A percentile compares a stretch with the other conserved stretches of the same genome.
These are phyloP conservation scores for Mystacornis crossleyi DNA, from an alignment of 2,113 vertebrate species.

Conservation along the genomic window DNA sequence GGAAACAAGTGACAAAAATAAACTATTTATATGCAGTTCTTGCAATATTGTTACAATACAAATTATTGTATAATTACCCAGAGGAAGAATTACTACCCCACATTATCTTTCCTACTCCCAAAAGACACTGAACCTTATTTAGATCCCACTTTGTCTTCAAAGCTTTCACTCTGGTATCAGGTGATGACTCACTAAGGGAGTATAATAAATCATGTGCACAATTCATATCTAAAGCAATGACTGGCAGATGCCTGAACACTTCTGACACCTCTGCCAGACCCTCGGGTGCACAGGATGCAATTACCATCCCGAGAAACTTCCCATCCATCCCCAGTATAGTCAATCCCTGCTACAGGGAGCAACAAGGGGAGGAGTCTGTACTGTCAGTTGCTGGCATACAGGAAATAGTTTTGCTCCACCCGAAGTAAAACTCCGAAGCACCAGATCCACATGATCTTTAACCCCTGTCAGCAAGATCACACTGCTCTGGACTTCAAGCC, in stretches of 20 bases:
- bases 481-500: not conserved
- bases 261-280: not conserved
- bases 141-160: not conserved
- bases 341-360: not conserved
- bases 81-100: not conserved
- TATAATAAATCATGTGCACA: not conserved
- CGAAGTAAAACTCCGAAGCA: not conserved
- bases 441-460: not conserved
- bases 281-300: fast-evolving
- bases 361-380: not conserved
- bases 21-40: not conserved
- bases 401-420: not conserved
- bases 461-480: not conserved
- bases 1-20: not conserved
- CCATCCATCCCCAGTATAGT: not conserved
- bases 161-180: not conserved
- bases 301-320: not conserved
- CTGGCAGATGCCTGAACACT: not conserved
- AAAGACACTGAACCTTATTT: not conserved
- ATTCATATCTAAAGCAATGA: not conserved
- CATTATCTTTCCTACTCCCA: not conserved
- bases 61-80: not conserved
- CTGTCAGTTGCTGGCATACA: not conserved
- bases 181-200: not conserved
- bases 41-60: not conserved